Base-by-base conservation (phyloP, 2,797 vertebrate species). In the Pseudochaenichthys georgianus region DNA sequence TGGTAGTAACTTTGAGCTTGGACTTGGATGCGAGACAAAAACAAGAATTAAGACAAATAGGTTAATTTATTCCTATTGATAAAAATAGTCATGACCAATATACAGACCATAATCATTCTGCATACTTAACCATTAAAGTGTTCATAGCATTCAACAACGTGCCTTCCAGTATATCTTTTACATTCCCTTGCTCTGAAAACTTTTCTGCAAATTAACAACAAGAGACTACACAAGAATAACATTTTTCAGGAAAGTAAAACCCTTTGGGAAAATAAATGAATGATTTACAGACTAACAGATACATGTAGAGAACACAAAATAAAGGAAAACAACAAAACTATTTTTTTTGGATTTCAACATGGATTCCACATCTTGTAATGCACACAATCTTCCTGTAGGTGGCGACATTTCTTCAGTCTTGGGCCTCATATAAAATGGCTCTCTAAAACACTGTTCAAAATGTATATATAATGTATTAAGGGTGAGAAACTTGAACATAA, bases 41-140 rank as follows among this genome's bases (percentile, higher is more conserved):
- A 57, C 61, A 70, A 38, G 51, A 57, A 60, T n/a, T 70, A 80
- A 75, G 64, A 84, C 65, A 90, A 88, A 84, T 81, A 66, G 62
- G 53, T 54, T 48, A 0, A 34, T 94, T 96, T 96, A 96, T 96
- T 97, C 91, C 92, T 90, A 91, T 92, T 95, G 65, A 95, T 93
- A 95, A 95, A 96, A 96, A 96, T 94, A 95, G 90, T 73, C 91
- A 92, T 89, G 92, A 93, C 90, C 86, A 88, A 92, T 94, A 90
- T 93, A 38, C 8, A 72, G 50, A 69, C 60, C 52, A 60, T 42
- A 61, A 70, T 66, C 48, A 52, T 53, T 78, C 71, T 74, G 92
- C 88, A 90, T 91, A 93, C 91, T 92, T 95, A 91, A 94, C 94
- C 93, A 41, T 64, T 70, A 93, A 83, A 64, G 53, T 54, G 65